Evolutionary conservation across 2,888 invertebrate species (phyloP).

Genomic region (Ornithoptera priamus): DNA sequence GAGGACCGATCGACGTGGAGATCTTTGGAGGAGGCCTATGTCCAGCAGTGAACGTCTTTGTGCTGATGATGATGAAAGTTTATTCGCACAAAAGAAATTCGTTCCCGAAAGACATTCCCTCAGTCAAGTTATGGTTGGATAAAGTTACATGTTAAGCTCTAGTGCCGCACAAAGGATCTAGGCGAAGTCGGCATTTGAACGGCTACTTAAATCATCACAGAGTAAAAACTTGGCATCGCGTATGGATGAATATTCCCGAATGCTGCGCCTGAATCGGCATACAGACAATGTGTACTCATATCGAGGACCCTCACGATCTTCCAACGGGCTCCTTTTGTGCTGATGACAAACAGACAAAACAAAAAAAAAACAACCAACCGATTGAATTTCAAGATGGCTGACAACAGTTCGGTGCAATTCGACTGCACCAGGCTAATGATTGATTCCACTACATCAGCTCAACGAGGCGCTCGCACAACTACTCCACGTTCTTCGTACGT

Average conservation of each 20-base stretch:
- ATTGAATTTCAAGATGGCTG: conserved; percentile 5
- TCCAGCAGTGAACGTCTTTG: too few species aligned
- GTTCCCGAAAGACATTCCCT: too few species aligned
- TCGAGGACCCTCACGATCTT: conserved; percentile 14
- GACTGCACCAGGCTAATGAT: conserved; percentile 1
- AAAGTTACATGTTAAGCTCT: too few species aligned
- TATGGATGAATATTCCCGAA: conserved; percentile 19
- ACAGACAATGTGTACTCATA: conserved; percentile 9
- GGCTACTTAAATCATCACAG: conserved; percentile 4
- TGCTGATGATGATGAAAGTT: too few species aligned
- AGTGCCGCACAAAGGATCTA: too few species aligned
- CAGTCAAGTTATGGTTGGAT: too few species aligned
- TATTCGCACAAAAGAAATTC: too few species aligned
- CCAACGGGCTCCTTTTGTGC: conserved; percentile 16
- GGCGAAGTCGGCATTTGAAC: too few species aligned
- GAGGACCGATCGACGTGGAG: too few species aligned
- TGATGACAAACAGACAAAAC: conserved; percentile 3
- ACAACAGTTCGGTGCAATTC: not conserved
- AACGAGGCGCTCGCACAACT: not conserved
- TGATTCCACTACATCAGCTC: not conserved
- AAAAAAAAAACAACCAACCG: not conserved
- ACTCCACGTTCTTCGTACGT: not conserved
- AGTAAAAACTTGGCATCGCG: conserved; percentile 12
- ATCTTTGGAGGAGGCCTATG: too few species aligned
- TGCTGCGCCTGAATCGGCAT: conserved; percentile 6